Evolutionary conservation across 2,113 vertebrate genomes (phyloP).

Genomic region (Pedionomus torquatus): DNA sequence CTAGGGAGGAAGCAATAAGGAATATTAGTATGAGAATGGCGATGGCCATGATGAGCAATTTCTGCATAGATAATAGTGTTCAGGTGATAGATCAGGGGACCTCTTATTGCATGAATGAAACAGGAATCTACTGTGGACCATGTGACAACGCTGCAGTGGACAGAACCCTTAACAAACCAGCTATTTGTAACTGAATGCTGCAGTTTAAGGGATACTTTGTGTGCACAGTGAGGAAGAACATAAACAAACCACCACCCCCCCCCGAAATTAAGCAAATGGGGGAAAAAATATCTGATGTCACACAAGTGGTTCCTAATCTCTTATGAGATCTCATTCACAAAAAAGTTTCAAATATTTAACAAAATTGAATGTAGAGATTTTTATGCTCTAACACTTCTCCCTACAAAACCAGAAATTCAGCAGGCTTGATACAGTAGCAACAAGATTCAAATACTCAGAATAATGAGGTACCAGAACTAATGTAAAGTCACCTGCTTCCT

Average conservation of each 20-base stretch:
- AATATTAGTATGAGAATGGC: neutral
- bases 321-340: neutral
- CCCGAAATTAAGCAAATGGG: neutral
- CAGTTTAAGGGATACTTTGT: neutral
- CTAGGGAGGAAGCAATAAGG: neutral
- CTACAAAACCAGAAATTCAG: neutral
- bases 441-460: neutral
- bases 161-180: neutral
- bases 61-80: neutral
- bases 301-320: neutral
- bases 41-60: neutral
- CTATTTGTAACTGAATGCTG: neutral
- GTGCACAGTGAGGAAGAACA: neutral
- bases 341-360: neutral
- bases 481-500: neutral
- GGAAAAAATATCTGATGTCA: neutral
- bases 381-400: neutral
- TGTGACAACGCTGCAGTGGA: neutral
- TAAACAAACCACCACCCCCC: accelerated
- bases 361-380: neutral
- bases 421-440: neutral
- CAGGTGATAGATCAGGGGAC: too few relatives aligned
- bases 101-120: neutral
- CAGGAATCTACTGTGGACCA: neutral
- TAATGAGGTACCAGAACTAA: neutral